phyloP scores from a whole-genome alignment of 2,888 invertebrate species.

The Metallyticus violacea region DNA sequence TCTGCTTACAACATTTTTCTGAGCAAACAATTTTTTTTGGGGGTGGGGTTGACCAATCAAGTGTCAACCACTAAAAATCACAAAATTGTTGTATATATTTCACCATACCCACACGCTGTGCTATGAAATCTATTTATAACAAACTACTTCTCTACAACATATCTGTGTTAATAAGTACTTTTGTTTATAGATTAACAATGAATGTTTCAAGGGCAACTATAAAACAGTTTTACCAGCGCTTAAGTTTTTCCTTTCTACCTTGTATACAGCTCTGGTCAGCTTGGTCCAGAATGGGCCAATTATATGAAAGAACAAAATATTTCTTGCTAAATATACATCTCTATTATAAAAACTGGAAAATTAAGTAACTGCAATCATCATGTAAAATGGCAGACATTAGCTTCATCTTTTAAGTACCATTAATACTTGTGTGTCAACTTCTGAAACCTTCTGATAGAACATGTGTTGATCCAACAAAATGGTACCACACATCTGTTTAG shows the following conservation, averaged over 20 bases:
- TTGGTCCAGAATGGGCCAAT: neutral
- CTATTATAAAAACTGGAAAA: neutral
- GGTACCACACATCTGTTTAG: too few species aligned
- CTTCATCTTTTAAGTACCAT: slow-evolving; percentile 1
- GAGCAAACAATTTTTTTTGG: slow-evolving; percentile 16
- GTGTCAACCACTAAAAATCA: slow-evolving; percentile 12
- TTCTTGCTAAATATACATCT: neutral
- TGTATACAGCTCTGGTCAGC: neutral
- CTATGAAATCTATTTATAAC: slow-evolving; percentile 5
- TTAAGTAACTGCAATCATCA: neutral
- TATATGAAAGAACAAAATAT: neutral
- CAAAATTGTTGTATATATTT: slow-evolving; percentile 8
- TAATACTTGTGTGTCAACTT: neutral
- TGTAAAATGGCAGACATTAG: slow-evolving; percentile 8
- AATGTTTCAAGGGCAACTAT: neutral
- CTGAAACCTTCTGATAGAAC: neutral
- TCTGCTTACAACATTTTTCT: neutral
- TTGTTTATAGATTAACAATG: neutral
- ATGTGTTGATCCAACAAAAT: neutral
- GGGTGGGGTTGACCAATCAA: neutral
- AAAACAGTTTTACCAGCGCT: neutral
- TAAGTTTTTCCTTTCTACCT: neutral
- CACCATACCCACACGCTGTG: neutral
- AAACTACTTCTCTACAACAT: neutral
- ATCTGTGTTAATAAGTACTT: neutral